Evolutionary conservation across 2,888 invertebrate genomes (phyloP).

Genomic region (Aproaerema taeniolella): DNA sequence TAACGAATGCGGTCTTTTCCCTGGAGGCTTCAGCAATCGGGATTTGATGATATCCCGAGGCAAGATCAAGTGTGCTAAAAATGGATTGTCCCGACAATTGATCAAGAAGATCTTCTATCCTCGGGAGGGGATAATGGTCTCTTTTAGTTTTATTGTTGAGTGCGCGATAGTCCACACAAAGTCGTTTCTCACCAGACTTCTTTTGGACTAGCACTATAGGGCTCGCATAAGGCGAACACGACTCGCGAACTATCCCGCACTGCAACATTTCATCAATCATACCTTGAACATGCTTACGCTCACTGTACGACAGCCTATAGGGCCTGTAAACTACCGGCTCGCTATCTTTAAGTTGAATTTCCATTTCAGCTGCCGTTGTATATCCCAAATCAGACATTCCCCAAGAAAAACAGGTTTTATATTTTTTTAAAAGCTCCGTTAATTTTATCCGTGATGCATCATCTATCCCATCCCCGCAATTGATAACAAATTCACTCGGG

Average conservation of each 20-base stretch:
- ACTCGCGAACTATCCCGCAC: slow-evolving; percentile 17
- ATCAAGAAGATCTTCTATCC: slow-evolving; percentile 34
- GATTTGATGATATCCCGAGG: slow-evolving; percentile 8
- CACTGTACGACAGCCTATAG: slow-evolving; percentile 15
- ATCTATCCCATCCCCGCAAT: slow-evolving; percentile 10
- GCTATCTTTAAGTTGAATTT: slow-evolving; percentile 15
- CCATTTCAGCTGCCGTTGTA: slow-evolving; percentile 16
- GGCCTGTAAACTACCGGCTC: slow-evolving; percentile 20
- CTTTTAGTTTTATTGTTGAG: slow-evolving; percentile 17
- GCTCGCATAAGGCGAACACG: slow-evolving; percentile 16
- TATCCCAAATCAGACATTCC: slow-evolving; percentile 16
- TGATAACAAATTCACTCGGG: background rate
- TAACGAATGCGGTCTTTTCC: slow-evolving; percentile 38
- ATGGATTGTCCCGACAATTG: slow-evolving; percentile 23
- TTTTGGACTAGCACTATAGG: slow-evolving; percentile 16
- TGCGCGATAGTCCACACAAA: slow-evolving; percentile 21
- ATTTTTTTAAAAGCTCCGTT: slow-evolving; percentile 4
- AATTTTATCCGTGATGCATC: too few relatives aligned
- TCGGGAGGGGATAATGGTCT: slow-evolving; percentile 25
- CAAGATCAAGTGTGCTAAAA: slow-evolving; percentile 24
- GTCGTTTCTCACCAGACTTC: slow-evolving; percentile 16
- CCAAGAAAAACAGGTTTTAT: slow-evolving; percentile 14
- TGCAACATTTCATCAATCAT: slow-evolving; percentile 20
- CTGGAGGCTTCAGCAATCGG: slow-evolving; percentile 27
- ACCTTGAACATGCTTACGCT: slow-evolving; percentile 13